Percentiles rank a stretch among this genome's conserved stretches.
phyloP scores from a whole-genome alignment of 2,888 invertebrate species.

The Platyscelio sp. region DNA sequence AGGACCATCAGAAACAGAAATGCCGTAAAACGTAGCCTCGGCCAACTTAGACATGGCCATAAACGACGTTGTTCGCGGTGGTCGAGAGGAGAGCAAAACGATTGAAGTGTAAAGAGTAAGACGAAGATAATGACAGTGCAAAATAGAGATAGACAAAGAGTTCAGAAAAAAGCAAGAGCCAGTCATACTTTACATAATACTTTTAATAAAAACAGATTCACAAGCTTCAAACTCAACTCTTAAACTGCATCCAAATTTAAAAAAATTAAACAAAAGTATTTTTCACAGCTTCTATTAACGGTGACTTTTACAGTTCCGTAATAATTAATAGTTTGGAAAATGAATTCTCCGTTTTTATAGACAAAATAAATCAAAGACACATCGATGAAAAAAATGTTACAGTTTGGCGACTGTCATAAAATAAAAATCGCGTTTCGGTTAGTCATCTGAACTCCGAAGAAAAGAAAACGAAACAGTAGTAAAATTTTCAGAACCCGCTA shows the following conservation, averaged over 20 bases:
- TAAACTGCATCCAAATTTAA: constrained; percentile 1
- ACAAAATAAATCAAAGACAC: constrained; percentile 3
- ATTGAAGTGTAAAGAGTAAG: constrained; percentile 57
- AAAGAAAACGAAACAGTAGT: constrained; percentile 61
- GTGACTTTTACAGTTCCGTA: too few species aligned
- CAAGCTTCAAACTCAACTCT: constrained; percentile 9
- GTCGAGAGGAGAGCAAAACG: constrained; percentile 67
- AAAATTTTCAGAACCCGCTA: constrained; percentile 33
- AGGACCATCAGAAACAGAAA: constrained; percentile 81
- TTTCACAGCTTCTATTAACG: not conserved
- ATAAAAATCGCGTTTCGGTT: constrained; percentile 28
- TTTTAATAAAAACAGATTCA: constrained; percentile 69
- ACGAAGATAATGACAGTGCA: constrained; percentile 32
- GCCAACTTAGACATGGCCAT: constrained; percentile 83
- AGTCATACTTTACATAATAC: constrained; percentile 69
- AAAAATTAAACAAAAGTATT: not conserved
- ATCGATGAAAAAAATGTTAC: constrained; percentile 19
- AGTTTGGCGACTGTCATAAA: constrained; percentile 33
- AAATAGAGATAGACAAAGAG: constrained; percentile 49
- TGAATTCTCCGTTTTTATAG: not conserved
- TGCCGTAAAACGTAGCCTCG: constrained; percentile 84
- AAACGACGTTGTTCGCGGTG: constrained; percentile 78
- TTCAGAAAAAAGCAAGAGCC: constrained; percentile 47
- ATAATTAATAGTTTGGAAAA: too few species aligned
- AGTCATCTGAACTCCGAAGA: not conserved